Conservation (phyloP, 2,113 vertebrate genomes). For the Pantherophis guttatus region DNA sequence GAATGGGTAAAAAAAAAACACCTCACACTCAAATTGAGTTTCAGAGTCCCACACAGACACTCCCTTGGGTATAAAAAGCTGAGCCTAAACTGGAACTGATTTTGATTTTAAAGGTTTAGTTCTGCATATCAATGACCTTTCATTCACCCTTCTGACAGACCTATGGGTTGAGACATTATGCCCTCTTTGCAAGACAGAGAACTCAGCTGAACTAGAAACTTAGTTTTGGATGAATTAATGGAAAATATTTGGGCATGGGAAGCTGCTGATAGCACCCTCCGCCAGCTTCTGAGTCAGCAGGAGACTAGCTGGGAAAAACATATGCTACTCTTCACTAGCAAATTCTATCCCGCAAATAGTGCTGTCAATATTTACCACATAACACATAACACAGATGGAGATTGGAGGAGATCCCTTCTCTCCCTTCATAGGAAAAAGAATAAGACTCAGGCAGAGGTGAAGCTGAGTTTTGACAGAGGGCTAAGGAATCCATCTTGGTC, state of each 20-base stretch:
- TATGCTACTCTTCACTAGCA: background rate
- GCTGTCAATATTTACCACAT: background rate
- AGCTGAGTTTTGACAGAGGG: background rate
- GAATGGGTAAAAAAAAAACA: background rate
- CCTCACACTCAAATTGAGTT: background rate
- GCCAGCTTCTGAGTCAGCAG: background rate
- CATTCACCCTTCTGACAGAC: background rate
- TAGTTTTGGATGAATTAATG: background rate
- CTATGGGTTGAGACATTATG: background rate
- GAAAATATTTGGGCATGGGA: background rate
- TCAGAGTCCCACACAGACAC: too few species aligned
- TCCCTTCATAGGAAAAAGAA: background rate
- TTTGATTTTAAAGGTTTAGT: constrained; percentile 1
- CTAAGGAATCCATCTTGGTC: background rate
- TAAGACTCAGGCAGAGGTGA: background rate
- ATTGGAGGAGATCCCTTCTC: background rate
- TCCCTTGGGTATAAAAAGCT: background rate
- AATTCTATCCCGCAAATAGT: background rate
- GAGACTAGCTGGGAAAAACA: background rate
- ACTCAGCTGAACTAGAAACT: background rate
- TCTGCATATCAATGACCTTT: background rate
- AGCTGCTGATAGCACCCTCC: background rate
- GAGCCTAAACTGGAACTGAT: background rate
- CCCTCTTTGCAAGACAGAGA: background rate
- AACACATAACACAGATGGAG: background rate